These are phyloP conservation scores for Typhlomys cinereus DNA, from an alignment of 2,113 vertebrate genomes.

Conservation along the genomic window DNA sequence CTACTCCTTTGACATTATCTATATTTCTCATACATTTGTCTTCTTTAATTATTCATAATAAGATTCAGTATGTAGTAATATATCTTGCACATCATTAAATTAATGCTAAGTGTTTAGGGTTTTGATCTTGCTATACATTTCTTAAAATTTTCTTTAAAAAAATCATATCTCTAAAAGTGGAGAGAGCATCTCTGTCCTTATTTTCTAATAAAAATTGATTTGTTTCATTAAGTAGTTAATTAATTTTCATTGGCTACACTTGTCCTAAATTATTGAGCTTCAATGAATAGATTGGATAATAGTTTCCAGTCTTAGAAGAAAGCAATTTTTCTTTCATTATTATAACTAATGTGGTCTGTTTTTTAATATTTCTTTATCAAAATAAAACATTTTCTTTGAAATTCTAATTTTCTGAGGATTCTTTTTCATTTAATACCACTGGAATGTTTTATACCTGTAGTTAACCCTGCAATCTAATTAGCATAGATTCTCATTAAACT, in stretches of 20 bases:
- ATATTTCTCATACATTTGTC: background rate
- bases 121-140: no score
- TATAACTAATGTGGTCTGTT: background rate
- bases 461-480: background rate
- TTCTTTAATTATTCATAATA: background rate
- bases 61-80: background rate
- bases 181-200: no score
- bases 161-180: no score
- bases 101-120: background rate
- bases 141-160: no score
- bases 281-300: background rate
- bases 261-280: background rate
- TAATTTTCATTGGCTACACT: background rate
- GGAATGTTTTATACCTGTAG: background rate
- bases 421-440: background rate
- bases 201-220: no score
- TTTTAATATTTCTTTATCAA: background rate
- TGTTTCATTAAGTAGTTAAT: no score
- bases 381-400: no score
- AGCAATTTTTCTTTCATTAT: background rate
- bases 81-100: background rate
- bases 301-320: background rate
- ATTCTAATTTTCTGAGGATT: no score
- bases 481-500: background rate
- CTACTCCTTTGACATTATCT: background rate